Conservation (phyloP, 2,888 invertebrate species). For the Tuta absoluta region DNA sequence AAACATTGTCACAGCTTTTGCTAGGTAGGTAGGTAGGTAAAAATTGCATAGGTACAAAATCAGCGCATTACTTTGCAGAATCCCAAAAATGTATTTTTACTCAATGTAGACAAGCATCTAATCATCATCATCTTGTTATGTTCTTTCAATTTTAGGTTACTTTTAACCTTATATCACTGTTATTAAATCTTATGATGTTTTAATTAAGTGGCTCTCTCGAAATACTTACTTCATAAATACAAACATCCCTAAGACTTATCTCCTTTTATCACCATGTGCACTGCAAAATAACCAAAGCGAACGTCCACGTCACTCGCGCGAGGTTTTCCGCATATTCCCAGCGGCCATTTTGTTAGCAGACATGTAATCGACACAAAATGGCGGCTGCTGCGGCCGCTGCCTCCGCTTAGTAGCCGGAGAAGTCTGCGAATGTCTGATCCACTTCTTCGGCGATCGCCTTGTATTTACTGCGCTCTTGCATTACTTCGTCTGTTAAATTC, state of each 20-base stretch:
- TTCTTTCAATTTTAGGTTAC: too few relatives aligned
- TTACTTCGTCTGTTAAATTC: slow-evolving; percentile 88
- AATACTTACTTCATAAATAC: slow-evolving; percentile 17
- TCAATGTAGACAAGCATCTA: too few relatives aligned
- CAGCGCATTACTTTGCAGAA: too few relatives aligned
- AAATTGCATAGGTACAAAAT: too few relatives aligned
- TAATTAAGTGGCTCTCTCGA: neutral
- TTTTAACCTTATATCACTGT: neutral
- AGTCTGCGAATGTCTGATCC: slow-evolving; percentile 97
- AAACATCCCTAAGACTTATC: slow-evolving; percentile 17
- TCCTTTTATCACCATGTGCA: slow-evolving; percentile 32
- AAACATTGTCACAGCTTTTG: slow-evolving; percentile 17
- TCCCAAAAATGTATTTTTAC: too few relatives aligned
- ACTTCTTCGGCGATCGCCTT: slow-evolving; percentile 99
- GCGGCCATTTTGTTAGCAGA: neutral
- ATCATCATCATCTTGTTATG: too few relatives aligned
- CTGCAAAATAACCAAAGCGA: slow-evolving; percentile 34
- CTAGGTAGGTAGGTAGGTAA: neutral
- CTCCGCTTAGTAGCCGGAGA: slow-evolving; percentile 89
- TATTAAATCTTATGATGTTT: too few relatives aligned
- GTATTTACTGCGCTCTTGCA: slow-evolving; percentile 97
- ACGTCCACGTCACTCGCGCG: slow-evolving; percentile 12
- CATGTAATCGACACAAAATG: slow-evolving; percentile 19
- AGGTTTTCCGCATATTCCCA: too few relatives aligned
- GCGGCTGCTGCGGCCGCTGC: slow-evolving; percentile 15